Conservation (phyloP, 2,113 vertebrate species). For the Carettochelys insculpta region DNA sequence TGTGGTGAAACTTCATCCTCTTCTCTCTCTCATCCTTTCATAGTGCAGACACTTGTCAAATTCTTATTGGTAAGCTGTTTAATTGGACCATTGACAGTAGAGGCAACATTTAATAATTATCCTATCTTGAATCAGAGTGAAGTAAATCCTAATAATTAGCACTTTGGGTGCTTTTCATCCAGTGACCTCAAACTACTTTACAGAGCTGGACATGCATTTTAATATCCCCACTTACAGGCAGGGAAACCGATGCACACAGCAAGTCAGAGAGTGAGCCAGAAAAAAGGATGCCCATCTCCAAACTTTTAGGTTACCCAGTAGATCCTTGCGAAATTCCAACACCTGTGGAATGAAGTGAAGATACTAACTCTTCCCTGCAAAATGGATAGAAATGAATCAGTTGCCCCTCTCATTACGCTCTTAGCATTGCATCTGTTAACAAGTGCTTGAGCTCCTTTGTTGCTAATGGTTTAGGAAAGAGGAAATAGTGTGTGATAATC, state of each 20-base stretch:
- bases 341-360: background rate
- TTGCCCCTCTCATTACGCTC: background rate
- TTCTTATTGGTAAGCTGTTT: background rate
- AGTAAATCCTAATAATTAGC: background rate
- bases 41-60: background rate
- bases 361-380: background rate
- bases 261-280: background rate
- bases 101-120: background rate
- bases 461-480: background rate
- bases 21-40: background rate
- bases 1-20: background rate
- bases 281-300: background rate
- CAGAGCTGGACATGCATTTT: background rate
- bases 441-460: background rate
- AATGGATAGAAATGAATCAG: background rate
- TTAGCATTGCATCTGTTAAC: background rate
- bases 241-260: background rate
- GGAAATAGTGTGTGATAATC: background rate
- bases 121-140: background rate
- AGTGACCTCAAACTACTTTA: background rate
- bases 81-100: background rate
- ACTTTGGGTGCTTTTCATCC: background rate
- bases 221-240: background rate
- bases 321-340: background rate
- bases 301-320: background rate